A percentile compares a stretch with the other conserved stretches of the same genome.
phyloP scores from a whole-genome alignment of 2,888 invertebrate species.

The Agrypnus murinus region DNA sequence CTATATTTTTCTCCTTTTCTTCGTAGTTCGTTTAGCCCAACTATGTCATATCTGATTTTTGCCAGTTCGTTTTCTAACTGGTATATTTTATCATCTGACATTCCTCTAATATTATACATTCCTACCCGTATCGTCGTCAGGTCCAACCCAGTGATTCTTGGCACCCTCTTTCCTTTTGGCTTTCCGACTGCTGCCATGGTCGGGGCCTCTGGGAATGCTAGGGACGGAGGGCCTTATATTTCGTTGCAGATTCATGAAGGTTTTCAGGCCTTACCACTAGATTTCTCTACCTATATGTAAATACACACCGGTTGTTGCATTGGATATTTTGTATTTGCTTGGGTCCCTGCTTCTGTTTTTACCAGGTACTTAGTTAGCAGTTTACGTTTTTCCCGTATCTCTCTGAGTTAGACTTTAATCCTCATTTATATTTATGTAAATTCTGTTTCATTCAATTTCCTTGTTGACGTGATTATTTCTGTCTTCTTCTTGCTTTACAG shows the following conservation, averaged over 20 bases:
- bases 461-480: too few relatives aligned
- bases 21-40: not conserved
- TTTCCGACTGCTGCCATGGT: conserved; percentile 3
- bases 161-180: conserved; percentile 20
- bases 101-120: conserved; percentile 1
- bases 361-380: too few relatives aligned
- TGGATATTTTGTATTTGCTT: too few relatives aligned
- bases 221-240: conserved; percentile 27
- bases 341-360: too few relatives aligned
- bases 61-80: not conserved
- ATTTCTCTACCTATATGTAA: too few relatives aligned
- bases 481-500: too few relatives aligned
- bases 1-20: not conserved
- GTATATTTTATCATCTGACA: conserved; percentile 1
- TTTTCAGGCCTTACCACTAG: conserved; percentile 5
- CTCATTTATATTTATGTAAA: too few relatives aligned
- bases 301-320: too few relatives aligned
- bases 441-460: too few relatives aligned
- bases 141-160: conserved; percentile 7
- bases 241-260: not conserved
- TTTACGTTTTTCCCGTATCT: too few relatives aligned
- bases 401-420: too few relatives aligned
- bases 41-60: conserved; percentile 2
- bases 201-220: conserved; percentile 15
- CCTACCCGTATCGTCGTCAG: not conserved